Conservation (phyloP, 2,797 vertebrate genomes). For the Paedocypris micromegethes region DNA sequence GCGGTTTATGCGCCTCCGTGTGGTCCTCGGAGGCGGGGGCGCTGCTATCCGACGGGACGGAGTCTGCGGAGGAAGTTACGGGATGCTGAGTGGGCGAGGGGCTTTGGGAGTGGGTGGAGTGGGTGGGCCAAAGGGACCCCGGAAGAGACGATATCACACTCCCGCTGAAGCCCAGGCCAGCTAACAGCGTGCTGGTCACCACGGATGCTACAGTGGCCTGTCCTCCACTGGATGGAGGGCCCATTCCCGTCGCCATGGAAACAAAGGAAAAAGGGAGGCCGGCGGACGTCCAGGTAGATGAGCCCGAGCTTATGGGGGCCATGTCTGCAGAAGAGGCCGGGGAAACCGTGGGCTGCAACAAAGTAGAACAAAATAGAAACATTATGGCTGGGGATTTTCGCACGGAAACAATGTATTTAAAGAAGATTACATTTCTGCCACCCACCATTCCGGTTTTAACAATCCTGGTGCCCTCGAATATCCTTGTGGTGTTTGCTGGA, state of each 20-base stretch:
- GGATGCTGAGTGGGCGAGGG: constrained; percentile 69
- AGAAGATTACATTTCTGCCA: constrained; percentile 35
- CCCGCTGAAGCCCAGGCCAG: constrained; percentile 88
- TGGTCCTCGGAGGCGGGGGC: constrained; percentile 62
- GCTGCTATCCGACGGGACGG: constrained; percentile 64
- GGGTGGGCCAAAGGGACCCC: constrained; percentile 88
- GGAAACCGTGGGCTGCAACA: constrained; percentile 83
- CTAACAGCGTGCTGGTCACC: constrained; percentile 93
- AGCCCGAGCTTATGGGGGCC: constrained; percentile 98
- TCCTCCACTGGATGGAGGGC: constrained; percentile 91
- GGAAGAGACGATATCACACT: constrained; percentile 92
- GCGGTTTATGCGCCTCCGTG: constrained; percentile 70
- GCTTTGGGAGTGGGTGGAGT: constrained; percentile 60
- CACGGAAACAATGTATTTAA: neutral
- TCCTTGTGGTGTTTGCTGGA: constrained; percentile 91
- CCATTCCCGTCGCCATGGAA: constrained; percentile 96
- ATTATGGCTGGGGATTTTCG: neutral
- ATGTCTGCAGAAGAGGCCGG: constrained; percentile 95
- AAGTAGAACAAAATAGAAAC: neutral
- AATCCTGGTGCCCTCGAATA: constrained; percentile 96
- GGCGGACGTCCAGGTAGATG: constrained; percentile 96
- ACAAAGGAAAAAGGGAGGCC: constrained; percentile 97
- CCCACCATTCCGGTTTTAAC: constrained; percentile 98
- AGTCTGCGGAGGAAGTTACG: constrained; percentile 54
- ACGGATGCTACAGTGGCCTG: constrained; percentile 93